These are phyloP conservation scores for Chrysaora quinquecirrha DNA, from an alignment of 30 jellyfish, hydroid and myxozoan genomes.

Conservation along the genomic window DNA sequence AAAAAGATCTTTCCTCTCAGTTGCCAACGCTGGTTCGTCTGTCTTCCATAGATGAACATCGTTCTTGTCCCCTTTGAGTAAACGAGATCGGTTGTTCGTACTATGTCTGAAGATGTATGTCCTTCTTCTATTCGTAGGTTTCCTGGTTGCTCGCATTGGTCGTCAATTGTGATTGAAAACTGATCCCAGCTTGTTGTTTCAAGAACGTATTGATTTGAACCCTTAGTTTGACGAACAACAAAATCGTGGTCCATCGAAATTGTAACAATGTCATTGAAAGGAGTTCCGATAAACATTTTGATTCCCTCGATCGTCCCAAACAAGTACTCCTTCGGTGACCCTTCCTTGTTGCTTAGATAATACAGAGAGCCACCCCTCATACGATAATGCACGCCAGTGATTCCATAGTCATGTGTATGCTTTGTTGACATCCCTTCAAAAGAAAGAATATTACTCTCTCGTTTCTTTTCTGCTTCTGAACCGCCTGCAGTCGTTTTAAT, in stretches of 20 bases:
- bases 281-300: background rate
- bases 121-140: background rate
- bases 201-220: background rate
- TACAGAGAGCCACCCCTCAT: background rate
- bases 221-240: background rate
- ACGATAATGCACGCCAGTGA: background rate
- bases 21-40: background rate
- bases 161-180: background rate
- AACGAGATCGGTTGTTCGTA: background rate
- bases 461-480: background rate
- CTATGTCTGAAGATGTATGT: background rate
- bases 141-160: background rate
- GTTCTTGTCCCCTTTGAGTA: background rate
- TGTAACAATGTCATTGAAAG: background rate
- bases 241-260: background rate
- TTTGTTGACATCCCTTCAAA: too few species aligned
- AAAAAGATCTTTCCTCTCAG: background rate
- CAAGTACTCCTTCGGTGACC: background rate
- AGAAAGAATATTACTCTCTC: background rate
- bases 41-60: background rate
- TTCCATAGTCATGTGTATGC: too few species aligned
- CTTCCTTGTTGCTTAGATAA: background rate
- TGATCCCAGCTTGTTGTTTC: background rate
- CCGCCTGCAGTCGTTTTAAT: background rate
- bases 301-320: background rate